A percentile compares a stretch with the other conserved stretches of the same genome.
These are phyloP conservation scores for Vicugna pacos DNA, from an alignment of 2,113 vertebrate genomes.

Conservation along the genomic window DNA sequence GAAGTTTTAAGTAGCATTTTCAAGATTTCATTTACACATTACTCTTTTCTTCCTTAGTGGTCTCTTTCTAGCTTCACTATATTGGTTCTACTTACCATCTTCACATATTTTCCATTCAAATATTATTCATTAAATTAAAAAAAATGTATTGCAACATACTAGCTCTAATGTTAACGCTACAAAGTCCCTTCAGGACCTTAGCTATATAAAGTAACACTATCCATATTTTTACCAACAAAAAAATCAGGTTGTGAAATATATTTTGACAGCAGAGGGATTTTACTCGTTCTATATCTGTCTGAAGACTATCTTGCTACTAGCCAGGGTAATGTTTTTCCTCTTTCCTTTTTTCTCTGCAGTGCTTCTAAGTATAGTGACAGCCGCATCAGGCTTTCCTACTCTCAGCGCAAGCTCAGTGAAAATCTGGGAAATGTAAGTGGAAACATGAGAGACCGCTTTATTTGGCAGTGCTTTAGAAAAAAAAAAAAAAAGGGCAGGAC, in stretches of 20 bases:
- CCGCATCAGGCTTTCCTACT: conserved; percentile 88
- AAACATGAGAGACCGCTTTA: conserved; percentile 94
- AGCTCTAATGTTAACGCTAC: conserved; percentile 41
- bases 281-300: conserved; percentile 74
- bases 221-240: conserved; percentile 65
- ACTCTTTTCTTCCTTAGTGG: background rate
- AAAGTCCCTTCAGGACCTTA: conserved; percentile 19
- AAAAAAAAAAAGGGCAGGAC: conserved; percentile 86
- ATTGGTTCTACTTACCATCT: conserved; percentile 30
- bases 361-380: conserved; percentile 93
- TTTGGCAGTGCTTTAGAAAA: conserved; percentile 93
- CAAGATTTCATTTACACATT: conserved; percentile 21
- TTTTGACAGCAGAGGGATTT: conserved; percentile 73
- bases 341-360: conserved; percentile 77
- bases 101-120: conserved; percentile 43
- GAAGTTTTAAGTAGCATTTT: conserved; percentile 49
- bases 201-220: conserved; percentile 19
- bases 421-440: conserved; percentile 89
- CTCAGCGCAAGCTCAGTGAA: conserved; percentile 90
- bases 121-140: conserved; percentile 66
- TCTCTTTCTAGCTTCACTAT: conserved; percentile 20
- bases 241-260: conserved; percentile 80
- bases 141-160: conserved; percentile 7
- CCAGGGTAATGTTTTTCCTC: conserved; percentile 63
- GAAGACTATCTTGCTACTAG: conserved; percentile 78